Conservation (phyloP, 2,888 invertebrate genomes). For the Hemicrepidius hirtus region DNA sequence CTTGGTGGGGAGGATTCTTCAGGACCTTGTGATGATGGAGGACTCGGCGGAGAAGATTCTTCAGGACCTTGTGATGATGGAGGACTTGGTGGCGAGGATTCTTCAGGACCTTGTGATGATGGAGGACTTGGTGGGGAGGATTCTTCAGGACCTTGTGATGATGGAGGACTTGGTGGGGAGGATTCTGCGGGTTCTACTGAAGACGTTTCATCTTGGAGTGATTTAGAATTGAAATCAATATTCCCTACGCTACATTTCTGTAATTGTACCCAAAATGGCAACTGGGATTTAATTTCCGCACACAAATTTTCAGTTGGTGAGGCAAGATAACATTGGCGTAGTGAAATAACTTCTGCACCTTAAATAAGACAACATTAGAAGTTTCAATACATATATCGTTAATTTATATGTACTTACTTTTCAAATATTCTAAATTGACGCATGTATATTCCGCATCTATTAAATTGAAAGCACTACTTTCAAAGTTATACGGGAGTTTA, state of each 20-base stretch:
- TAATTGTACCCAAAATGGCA: not conserved
- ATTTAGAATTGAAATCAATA: not conserved
- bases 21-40: not conserved
- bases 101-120: too few species aligned
- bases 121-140: too few species aligned
- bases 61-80: not conserved
- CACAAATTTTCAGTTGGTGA: not conserved
- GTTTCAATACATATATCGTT: not conserved
- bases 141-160: not conserved
- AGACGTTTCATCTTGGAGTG: not conserved
- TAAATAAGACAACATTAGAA: not conserved
- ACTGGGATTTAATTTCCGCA: not conserved
- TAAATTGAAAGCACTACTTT: not conserved
- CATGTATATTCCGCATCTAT: not conserved
- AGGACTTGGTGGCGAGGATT: too few species aligned
- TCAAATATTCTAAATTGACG: not conserved
- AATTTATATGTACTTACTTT: constrained; percentile 1
- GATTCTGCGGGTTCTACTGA: too few species aligned
- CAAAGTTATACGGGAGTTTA: not conserved
- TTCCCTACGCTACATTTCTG: not conserved
- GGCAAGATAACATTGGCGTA: not conserved
- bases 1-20: not conserved
- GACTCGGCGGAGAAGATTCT: not conserved
- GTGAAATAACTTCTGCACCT: not conserved
- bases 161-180: not conserved